Evolutionary conservation across 2,797 vertebrate species (phyloP).

Genomic region (Halcyon badia): DNA sequence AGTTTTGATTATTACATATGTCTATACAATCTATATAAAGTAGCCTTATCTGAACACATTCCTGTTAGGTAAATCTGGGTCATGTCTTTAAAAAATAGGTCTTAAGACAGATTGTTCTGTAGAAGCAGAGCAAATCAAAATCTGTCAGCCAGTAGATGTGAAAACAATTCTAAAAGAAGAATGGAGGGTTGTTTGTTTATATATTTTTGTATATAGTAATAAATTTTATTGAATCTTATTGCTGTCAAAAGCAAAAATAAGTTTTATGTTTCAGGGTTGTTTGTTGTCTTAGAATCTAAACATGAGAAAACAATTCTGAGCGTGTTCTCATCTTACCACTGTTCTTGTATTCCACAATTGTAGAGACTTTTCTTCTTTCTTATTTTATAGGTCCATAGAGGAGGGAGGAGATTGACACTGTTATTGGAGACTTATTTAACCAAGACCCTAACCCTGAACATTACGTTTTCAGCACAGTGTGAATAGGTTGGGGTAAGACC

Average conservation of each 20-base stretch:
- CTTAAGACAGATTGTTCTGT: not conserved
- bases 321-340: fast-evolving
- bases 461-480: not conserved
- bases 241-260: not conserved
- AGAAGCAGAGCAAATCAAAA: not conserved
- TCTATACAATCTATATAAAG: not conserved
- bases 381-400: not conserved
- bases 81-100: not conserved
- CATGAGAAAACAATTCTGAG: not conserved
- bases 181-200: not conserved
- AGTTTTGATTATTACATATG: not conserved
- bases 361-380: not conserved
- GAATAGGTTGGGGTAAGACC: not conserved
- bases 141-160: not conserved
- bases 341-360: not conserved
- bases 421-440: not conserved
- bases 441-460: not conserved
- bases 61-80: not conserved
- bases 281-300: not conserved
- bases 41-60: not conserved
- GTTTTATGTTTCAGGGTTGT: not conserved
- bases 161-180: not conserved
- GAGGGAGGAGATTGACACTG: not conserved
- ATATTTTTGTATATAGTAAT: not conserved
- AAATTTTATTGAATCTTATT: not conserved